These are phyloP conservation scores for Lypha dubia DNA, from an alignment of 2,888 invertebrate genomes.

Conservation along the genomic window DNA sequence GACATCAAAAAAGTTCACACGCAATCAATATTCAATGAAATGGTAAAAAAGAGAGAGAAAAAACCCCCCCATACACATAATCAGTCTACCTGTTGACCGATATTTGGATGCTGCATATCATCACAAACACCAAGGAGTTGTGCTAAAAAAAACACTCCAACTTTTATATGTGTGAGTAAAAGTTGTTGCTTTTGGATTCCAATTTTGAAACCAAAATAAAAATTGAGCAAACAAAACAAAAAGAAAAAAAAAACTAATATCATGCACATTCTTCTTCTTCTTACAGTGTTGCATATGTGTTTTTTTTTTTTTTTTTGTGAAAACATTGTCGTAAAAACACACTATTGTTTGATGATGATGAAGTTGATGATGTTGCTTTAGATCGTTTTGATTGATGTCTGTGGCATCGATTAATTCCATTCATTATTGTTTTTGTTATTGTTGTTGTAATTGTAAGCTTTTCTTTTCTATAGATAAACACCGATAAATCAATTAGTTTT, in stretches of 20 bases:
- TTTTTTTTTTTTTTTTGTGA: no score
- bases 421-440: not conserved
- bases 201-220: conserved; percentile 3
- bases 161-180: not conserved
- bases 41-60: conserved; percentile 11
- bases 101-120: conserved; percentile 13
- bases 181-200: not conserved
- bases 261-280: not conserved
- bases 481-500: conserved; percentile 72
- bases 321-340: conserved; percentile 2
- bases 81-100: conserved; percentile 36
- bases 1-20: conserved; percentile 67
- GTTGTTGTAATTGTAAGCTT: not conserved
- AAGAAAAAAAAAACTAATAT: conserved; percentile 18
- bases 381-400: conserved; percentile 58
- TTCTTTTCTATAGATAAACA: conserved; percentile 53
- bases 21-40: conserved; percentile 65
- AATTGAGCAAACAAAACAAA: not conserved
- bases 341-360: conserved; percentile 15
- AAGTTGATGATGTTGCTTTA: not conserved
- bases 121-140: conserved; percentile 7
- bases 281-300: conserved; percentile 40
- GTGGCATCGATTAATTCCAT: conserved; percentile 35
- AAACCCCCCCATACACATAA: not conserved
- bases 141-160: not conserved